A percentile compares a stretch with the other conserved stretches of the same genome.
Evolutionary conservation across 2,888 invertebrate species (phyloP).

Genomic region (Sphaerophoria rueppellii): DNA sequence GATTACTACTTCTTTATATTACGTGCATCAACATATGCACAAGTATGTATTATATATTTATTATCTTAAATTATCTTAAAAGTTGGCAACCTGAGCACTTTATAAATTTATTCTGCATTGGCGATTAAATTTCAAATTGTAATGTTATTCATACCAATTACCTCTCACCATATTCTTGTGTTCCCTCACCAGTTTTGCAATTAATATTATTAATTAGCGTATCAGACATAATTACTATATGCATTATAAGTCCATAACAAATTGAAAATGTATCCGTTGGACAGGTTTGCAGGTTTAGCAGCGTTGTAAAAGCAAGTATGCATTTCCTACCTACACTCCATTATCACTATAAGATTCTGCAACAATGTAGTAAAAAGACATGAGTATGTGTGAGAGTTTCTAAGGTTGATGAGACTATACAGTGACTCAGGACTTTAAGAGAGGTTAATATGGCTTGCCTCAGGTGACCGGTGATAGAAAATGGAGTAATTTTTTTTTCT

Average conservation of each 20-base stretch:
- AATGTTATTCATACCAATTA: constrained; percentile 36
- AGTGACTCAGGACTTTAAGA: constrained; percentile 16
- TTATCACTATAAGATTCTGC: constrained; percentile 11
- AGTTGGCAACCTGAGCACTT: constrained; percentile 13
- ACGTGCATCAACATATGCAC: no score
- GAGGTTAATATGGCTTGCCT: no score
- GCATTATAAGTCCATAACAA: constrained; percentile 36
- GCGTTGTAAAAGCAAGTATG: constrained; percentile 27
- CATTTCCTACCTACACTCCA: constrained; percentile 20
- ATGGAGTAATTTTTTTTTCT: no score
- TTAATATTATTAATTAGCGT: constrained; percentile 60
- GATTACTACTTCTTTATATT: no score
- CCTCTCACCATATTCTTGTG: constrained; percentile 1
- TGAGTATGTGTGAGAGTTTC: constrained; percentile 21
- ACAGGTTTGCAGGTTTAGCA: constrained; percentile 45
- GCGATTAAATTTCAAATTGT: constrained; percentile 30
- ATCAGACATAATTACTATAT: constrained; percentile 53
- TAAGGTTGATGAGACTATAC: constrained; percentile 25
- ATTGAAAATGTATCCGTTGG: constrained; percentile 37
- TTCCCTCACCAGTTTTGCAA: constrained; percentile 27
- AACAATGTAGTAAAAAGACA: constrained; percentile 40
- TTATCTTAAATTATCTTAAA: background rate
- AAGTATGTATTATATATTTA: no score
- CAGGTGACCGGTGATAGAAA: no score
- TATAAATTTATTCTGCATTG: constrained; percentile 30